These are phyloP conservation scores for Drosophila aff. DNA, from an alignment of 1,140 invertebrate genomes.

Conservation along the genomic window DNA sequence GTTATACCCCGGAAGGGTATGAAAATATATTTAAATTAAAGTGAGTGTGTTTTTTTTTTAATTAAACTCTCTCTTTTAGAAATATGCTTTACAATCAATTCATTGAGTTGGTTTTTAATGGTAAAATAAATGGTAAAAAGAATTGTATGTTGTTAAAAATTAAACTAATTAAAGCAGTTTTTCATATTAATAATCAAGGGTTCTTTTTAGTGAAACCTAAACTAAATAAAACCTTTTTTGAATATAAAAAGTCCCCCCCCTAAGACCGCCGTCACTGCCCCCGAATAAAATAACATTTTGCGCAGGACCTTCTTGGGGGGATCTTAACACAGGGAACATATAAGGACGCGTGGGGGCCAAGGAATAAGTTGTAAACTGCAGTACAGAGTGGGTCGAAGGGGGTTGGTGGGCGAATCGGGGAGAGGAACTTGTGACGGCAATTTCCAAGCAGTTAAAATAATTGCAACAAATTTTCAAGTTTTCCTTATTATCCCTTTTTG, in stretches of 20 bases:
- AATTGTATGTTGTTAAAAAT: background rate
- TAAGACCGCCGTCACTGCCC: background rate
- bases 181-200: no score
- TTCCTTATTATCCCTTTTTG: constrained; percentile 67
- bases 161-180: background rate
- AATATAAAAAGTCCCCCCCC: background rate
- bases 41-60: no score
- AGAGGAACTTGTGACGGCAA: constrained; percentile 30
- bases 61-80: background rate
- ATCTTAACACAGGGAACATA: constrained; percentile 8
- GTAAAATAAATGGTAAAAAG: no score
- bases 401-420: background rate
- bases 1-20: no score
- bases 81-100: no score
- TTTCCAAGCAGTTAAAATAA: constrained; percentile 79
- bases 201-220: background rate
- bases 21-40: no score
- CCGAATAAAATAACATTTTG: constrained; percentile 10
- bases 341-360: background rate
- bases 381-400: background rate
- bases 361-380: constrained; percentile 62
- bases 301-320: constrained; percentile 5
- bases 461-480: constrained; percentile 82
- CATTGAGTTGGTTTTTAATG: background rate
- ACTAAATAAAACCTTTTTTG: no score